Evolutionary conservation across 2,888 invertebrate species (phyloP).

Genomic region (Sphaerophoria taeniata): DNA sequence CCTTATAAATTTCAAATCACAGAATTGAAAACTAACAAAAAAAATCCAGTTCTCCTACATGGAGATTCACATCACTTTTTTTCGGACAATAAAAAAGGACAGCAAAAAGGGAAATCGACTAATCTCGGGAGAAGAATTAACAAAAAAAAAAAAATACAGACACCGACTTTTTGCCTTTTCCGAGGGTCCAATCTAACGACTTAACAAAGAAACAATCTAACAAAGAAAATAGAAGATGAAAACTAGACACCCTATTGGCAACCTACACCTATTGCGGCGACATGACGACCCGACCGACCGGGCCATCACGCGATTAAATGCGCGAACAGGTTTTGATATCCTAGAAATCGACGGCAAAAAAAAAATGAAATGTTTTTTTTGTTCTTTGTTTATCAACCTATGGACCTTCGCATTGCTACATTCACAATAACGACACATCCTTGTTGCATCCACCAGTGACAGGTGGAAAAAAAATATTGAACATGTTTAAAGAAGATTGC

Average conservation of each 20-base stretch:
- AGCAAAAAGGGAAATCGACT: slow-evolving; percentile 56
- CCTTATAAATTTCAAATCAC: slow-evolving; percentile 65
- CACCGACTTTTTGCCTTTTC: slow-evolving; percentile 33
- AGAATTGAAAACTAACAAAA: slow-evolving; percentile 37
- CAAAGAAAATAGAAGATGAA: slow-evolving; percentile 62
- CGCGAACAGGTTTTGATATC: slow-evolving; percentile 73
- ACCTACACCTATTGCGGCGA: slow-evolving; percentile 9
- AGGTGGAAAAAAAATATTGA: slow-evolving; percentile 73
- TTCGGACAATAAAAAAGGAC: slow-evolving; percentile 58
- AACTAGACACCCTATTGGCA: slow-evolving; percentile 66
- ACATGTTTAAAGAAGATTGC: slow-evolving; percentile 37
- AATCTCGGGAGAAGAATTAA: slow-evolving; percentile 42
- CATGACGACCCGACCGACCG: not conserved
- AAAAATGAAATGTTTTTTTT: slow-evolving; percentile 28
- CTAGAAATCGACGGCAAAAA: slow-evolving; percentile 38
- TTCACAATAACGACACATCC: slow-evolving; percentile 61
- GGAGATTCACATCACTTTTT: slow-evolving; percentile 65
- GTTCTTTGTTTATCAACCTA: not conserved
- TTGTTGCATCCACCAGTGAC: slow-evolving; percentile 67
- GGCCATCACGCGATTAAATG: slow-evolving; percentile 69
- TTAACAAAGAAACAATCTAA: slow-evolving; percentile 43
- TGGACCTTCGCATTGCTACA: slow-evolving; percentile 51
- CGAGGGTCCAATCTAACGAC: slow-evolving; percentile 48
- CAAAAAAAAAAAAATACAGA: slow-evolving; percentile 21
- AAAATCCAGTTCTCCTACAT: slow-evolving; percentile 47